Conservation (phyloP, 2,113 vertebrate species). For the Pteronura brasiliensis region DNA sequence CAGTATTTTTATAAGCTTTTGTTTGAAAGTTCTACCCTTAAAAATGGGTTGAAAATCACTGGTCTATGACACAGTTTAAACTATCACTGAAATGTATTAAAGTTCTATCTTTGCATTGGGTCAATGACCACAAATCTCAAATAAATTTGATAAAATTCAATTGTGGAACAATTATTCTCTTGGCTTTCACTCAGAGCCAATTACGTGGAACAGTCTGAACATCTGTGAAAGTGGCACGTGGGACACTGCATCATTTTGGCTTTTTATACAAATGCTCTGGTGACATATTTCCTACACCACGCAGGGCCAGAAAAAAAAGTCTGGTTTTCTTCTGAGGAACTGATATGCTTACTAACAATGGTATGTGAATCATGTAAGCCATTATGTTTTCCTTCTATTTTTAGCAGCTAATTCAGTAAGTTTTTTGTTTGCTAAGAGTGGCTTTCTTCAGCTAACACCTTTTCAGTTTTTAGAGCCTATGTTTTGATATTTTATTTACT, state of each 20-base stretch:
- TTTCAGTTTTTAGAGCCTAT: neutral
- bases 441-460: neutral
- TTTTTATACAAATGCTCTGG: neutral
- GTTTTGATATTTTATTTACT: neutral
- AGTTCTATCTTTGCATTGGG: neutral
- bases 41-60: neutral
- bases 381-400: neutral
- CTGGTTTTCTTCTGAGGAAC: neutral
- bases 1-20: neutral
- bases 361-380: neutral
- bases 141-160: neutral
- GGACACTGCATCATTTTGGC: neutral
- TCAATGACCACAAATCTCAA: constrained; percentile 2
- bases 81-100: neutral
- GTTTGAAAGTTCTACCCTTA: neutral
- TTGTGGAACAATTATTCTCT: neutral
- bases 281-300: neutral
- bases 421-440: neutral
- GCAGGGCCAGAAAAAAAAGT: neutral
- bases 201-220: neutral
- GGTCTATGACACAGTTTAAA: neutral
- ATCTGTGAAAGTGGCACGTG: neutral
- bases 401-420: neutral
- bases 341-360: neutral
- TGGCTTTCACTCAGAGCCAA: neutral